These are phyloP conservation scores for Habropoda laboriosa DNA, from an alignment of 1,140 invertebrate genomes.

Conservation along the genomic window DNA sequence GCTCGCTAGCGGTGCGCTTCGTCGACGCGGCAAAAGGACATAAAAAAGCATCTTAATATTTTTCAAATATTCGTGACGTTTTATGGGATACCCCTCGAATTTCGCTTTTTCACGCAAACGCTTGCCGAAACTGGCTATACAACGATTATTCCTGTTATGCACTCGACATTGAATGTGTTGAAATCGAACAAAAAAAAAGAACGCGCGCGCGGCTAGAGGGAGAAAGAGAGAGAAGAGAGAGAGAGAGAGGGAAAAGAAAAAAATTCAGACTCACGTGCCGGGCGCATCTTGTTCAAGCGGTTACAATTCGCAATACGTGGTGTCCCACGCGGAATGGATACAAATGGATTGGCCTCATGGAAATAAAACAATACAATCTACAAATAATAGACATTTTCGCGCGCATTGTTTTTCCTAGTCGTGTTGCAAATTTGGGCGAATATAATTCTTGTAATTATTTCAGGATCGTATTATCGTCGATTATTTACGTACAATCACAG, in stretches of 20 bases:
- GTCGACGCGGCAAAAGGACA: slow-evolving; percentile 8
- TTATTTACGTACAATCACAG: too few species aligned
- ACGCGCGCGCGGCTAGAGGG: too few species aligned
- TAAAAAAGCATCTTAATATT: slow-evolving; percentile 51
- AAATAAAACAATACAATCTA: slow-evolving; percentile 50
- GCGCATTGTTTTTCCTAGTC: slow-evolving; percentile 13
- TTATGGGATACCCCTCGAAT: slow-evolving; percentile 46
- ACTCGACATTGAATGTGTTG: slow-evolving; percentile 40
- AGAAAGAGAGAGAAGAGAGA: neutral
- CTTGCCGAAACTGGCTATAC: slow-evolving; percentile 47
- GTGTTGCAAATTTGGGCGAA: too few species aligned
- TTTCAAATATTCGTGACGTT: slow-evolving; percentile 49
- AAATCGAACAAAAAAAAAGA: slow-evolving; percentile 24
- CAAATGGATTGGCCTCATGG: slow-evolving; percentile 38
- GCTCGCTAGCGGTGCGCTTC: too few species aligned
- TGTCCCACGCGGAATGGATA: slow-evolving; percentile 42
- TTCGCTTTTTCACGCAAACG: slow-evolving; percentile 46
- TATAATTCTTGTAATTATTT: too few species aligned
- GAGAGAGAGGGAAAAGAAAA: neutral
- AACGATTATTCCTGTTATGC: slow-evolving; percentile 48
- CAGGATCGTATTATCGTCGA: too few species aligned
- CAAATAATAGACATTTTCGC: slow-evolving; percentile 40
- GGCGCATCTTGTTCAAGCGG: slow-evolving; percentile 49
- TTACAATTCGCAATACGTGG: slow-evolving; percentile 46
- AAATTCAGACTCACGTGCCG: slow-evolving; percentile 28